phyloP scores from a whole-genome alignment of 2,888 invertebrate genomes.

The Atherix ibis region DNA sequence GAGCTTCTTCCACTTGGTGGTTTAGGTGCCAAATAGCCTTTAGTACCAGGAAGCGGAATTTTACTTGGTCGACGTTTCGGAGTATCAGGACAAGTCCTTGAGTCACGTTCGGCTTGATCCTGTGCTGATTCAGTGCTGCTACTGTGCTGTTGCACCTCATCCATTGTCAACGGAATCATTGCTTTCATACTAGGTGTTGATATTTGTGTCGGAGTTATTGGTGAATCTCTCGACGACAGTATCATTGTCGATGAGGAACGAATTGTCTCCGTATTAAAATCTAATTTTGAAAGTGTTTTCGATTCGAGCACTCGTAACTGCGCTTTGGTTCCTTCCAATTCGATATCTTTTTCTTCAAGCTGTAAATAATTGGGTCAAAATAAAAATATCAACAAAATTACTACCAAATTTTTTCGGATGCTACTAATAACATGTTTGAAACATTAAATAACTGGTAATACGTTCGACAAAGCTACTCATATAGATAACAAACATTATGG shows the following conservation, averaged over 20 bases:
- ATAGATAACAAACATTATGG: too few relatives aligned
- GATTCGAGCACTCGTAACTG: constrained; percentile 57
- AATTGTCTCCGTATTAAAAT: constrained; percentile 14
- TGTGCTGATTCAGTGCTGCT: constrained; percentile 51
- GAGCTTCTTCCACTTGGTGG: constrained; percentile 33
- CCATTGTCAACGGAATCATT: constrained; percentile 40
- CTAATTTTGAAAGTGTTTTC: constrained; percentile 19
- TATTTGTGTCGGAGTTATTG: constrained; percentile 23
- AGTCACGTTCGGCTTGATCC: constrained; percentile 35
- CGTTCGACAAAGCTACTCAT: background rate
- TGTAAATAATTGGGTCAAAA: constrained; percentile 24
- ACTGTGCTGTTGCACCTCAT: constrained; percentile 35
- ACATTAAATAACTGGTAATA: background rate
- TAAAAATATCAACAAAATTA: background rate
- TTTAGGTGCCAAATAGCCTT: constrained; percentile 43
- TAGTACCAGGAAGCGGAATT: constrained; percentile 48
- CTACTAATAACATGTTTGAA: background rate
- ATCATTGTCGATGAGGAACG: constrained; percentile 31
- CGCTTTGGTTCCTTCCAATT: constrained; percentile 67
- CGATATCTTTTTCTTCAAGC: constrained; percentile 70
- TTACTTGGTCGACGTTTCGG: constrained; percentile 42
- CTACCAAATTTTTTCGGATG: too few relatives aligned
- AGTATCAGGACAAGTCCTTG: constrained; percentile 11
- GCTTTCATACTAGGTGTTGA: constrained; percentile 42
- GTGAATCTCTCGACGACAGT: constrained; percentile 23